phyloP scores from a whole-genome alignment of 1,140 invertebrate species.

The Laupala kohalensis region DNA sequence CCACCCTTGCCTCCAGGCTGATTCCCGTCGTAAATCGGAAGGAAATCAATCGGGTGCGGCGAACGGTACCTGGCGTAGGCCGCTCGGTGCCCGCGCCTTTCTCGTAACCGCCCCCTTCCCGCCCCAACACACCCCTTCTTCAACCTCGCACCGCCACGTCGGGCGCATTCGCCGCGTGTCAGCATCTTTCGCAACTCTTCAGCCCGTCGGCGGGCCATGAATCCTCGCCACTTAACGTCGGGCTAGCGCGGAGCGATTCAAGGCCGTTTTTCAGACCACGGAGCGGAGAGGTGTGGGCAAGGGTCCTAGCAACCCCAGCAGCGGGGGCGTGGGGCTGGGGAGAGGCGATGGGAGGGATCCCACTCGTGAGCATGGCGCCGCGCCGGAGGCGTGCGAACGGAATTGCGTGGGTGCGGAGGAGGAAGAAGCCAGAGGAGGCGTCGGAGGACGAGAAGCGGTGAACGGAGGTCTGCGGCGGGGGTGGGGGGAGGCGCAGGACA shows the following conservation, averaged over 20 bases:
- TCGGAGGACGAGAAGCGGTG: not conserved
- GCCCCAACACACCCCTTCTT: too few relatives aligned
- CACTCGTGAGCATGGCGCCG: too few relatives aligned
- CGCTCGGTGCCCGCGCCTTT: not conserved
- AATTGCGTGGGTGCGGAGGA: not conserved
- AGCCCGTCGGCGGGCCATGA: not conserved
- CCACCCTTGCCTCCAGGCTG: not conserved
- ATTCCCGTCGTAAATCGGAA: not conserved
- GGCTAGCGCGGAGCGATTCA: not conserved
- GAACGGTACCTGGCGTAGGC: not conserved
- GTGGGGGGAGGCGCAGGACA: not conserved
- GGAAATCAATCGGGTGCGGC: not conserved
- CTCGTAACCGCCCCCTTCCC: not conserved
- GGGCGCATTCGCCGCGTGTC: not conserved
- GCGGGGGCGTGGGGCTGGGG: too few relatives aligned
- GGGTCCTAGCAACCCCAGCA: not conserved
- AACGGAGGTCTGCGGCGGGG: not conserved
- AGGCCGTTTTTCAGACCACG: not conserved
- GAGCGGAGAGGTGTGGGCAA: too few relatives aligned
- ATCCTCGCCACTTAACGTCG: not conserved
- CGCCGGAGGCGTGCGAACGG: not conserved
- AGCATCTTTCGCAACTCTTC: not conserved
- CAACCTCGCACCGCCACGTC: too few relatives aligned
- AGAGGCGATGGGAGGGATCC: too few relatives aligned
- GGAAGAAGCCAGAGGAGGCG: not conserved